A percentile compares a stretch with the other conserved stretches of the same genome.
phyloP scores from a whole-genome alignment of 2,113 vertebrate species.

The Poicephalus meyeri region DNA sequence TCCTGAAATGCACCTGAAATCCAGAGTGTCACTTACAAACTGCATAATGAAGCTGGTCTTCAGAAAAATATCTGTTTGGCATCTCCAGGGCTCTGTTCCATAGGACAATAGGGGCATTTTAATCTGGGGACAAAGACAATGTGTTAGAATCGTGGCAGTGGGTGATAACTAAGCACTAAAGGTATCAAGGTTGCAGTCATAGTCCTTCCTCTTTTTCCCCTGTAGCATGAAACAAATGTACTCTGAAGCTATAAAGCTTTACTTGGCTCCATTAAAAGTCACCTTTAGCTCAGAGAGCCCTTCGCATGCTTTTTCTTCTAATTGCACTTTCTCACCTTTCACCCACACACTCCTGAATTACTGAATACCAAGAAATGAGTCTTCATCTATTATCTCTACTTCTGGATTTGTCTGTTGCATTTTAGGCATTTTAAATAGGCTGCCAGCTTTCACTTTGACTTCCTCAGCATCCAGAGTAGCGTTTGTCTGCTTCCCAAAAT shows the following conservation, averaged over 20 bases:
- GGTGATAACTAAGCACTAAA: background rate
- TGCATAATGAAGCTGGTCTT: slow-evolving; percentile 70
- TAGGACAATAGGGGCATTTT: slow-evolving; percentile 89
- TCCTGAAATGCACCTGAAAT: slow-evolving; percentile 70
- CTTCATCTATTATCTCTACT: background rate
- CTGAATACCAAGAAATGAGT: background rate
- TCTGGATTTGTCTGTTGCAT: background rate
- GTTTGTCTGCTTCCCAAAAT: background rate
- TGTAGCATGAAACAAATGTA: background rate
- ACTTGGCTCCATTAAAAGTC: background rate
- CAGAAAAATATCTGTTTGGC: slow-evolving; percentile 91
- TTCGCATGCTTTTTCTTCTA: background rate
- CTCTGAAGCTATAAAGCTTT: background rate
- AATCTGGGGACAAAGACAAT: slow-evolving; percentile 75
- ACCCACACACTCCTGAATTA: background rate
- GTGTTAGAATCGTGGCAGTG: background rate
- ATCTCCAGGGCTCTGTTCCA: slow-evolving; percentile 87
- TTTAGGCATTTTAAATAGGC: background rate
- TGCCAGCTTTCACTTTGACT: background rate
- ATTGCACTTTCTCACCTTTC: background rate
- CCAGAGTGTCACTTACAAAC: slow-evolving; percentile 74
- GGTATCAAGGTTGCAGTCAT: background rate
- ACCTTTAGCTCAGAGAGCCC: background rate
- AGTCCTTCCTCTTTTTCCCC: background rate
- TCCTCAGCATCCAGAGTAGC: background rate